Evolutionary conservation across 2,113 vertebrate species (phyloP), one percentile per base, ranked within the genome.

Genomic region (Dermatemys mawii): DNA sequence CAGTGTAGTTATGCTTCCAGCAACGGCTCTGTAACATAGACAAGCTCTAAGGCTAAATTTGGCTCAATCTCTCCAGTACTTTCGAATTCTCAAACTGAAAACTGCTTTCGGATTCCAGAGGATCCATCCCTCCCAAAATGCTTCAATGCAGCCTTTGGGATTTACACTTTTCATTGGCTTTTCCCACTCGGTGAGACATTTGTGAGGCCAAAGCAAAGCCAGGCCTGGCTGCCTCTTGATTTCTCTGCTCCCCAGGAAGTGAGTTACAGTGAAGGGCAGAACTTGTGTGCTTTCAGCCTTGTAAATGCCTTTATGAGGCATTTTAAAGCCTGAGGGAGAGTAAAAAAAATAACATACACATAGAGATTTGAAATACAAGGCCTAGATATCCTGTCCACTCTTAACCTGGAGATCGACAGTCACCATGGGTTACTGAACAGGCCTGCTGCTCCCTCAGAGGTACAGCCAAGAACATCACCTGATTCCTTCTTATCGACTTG

Each of bases 101-200:
- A 96, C 88, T 94, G 92, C 79, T 86, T 91, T 82, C 94, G 91
- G 88, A 95, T 95, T 96, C 97, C 97, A 95, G 86, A 89, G 96
- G 84, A 96, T 88, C 92, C 93, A 97, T 93, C 95, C 95, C 93
- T 97, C 96, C 94, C 95, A 93, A 82, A 94, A 90, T 82, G 76
- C 92, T 97, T 84, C 19, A 96, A 92, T 46, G 29, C 55, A 88
- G 84, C 93, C 93, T 41, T 78, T 89, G 97, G 91, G 51, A 97
- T 97, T 97, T 96, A 97, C 96, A 94, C 9, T 95, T 96, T 96
- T 92, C 93, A 84, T 91, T 95, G 94, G 93, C 93, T 97, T 97
- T 97, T 97, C 76, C 86, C 96, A 32, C 90, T 93, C 94, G 83
- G 88, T 90, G 91, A 96, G 93, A 96, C 51, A 90, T 96, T 94